Evolutionary conservation across 2,888 invertebrate species (phyloP).

Genomic region (Nephrotoma flavescens): DNA sequence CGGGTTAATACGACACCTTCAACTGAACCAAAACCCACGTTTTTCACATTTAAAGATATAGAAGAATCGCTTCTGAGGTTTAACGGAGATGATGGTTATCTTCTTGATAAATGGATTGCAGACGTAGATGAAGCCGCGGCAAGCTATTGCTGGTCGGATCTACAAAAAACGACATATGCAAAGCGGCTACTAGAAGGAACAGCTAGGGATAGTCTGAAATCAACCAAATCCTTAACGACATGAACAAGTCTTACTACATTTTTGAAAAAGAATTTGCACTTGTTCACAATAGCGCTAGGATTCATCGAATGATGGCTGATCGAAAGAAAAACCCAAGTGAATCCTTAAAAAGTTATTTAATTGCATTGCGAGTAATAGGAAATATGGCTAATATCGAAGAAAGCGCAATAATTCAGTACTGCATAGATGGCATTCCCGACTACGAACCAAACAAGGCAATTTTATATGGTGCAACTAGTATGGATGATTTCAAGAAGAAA

Average conservation of each 20-base stretch:
- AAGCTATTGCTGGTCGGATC: constrained; percentile 3
- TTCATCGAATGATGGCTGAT: constrained; percentile 2
- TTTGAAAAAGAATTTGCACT: constrained; percentile 5
- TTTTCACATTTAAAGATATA: constrained; percentile 5
- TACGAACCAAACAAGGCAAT: constrained; percentile 14
- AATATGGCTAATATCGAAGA: too few species aligned
- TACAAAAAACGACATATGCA: constrained; percentile 6
- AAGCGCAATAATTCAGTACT: constrained; percentile 16
- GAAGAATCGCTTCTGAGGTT: background rate
- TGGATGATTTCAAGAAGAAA: constrained; percentile 4
- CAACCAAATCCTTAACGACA: constrained; percentile 2
- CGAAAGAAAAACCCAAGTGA: constrained; percentile 5
- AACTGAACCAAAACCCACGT: background rate
- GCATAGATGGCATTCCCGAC: constrained; percentile 18
- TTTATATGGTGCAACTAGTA: constrained; percentile 14
- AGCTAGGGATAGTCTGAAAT: constrained; percentile 6
- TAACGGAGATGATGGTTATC: constrained; percentile 2
- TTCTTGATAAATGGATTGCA: constrained; percentile 6
- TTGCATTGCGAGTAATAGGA: constrained; percentile 13
- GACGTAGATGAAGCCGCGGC: constrained; percentile 4
- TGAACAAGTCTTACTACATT: constrained; percentile 1
- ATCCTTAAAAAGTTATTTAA: constrained; percentile 5
- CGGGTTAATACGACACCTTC: too few species aligned
- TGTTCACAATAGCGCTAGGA: constrained; percentile 4
- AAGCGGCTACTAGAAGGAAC: constrained; percentile 5